These are phyloP conservation scores for Scyliorhinus canicula DNA, from an alignment of 2,797 vertebrate genomes.

Conservation along the genomic window DNA sequence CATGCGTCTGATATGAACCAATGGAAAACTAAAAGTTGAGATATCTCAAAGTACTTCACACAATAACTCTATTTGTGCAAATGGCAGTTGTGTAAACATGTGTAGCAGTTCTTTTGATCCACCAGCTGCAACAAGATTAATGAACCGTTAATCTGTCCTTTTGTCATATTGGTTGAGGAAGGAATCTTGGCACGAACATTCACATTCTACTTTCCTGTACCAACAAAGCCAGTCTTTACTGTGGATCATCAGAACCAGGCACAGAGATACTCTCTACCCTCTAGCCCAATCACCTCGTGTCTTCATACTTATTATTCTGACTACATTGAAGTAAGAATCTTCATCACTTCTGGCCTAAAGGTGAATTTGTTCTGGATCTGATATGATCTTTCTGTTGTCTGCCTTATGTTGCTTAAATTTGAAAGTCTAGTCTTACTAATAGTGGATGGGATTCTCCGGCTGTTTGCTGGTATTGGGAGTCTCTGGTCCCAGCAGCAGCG, in stretches of 20 bases:
- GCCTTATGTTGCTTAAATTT: neutral
- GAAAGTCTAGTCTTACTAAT: neutral
- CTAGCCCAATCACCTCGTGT: neutral
- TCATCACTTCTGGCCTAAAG: neutral
- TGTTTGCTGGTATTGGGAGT: no score
- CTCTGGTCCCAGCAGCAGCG: no score
- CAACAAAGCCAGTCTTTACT: neutral
- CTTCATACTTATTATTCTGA: neutral
- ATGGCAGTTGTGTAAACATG: no score
- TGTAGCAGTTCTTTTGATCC: neutral
- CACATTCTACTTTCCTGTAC: neutral
- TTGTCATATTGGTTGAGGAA: neutral
- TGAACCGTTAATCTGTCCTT: neutral
- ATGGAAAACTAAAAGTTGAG: no score
- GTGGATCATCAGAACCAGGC: neutral
- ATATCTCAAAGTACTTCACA: no score
- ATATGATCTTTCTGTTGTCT: neutral
- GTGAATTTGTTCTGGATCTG: neutral
- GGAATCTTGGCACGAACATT: neutral
- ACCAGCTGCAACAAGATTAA: neutral
- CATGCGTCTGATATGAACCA: no score
- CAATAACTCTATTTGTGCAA: no score
- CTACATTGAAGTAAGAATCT: neutral
- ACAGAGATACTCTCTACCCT: neutral
- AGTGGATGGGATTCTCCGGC: no score